phyloP scores from a whole-genome alignment of 2,113 vertebrate genomes.

The Urocitellus parryii region DNA sequence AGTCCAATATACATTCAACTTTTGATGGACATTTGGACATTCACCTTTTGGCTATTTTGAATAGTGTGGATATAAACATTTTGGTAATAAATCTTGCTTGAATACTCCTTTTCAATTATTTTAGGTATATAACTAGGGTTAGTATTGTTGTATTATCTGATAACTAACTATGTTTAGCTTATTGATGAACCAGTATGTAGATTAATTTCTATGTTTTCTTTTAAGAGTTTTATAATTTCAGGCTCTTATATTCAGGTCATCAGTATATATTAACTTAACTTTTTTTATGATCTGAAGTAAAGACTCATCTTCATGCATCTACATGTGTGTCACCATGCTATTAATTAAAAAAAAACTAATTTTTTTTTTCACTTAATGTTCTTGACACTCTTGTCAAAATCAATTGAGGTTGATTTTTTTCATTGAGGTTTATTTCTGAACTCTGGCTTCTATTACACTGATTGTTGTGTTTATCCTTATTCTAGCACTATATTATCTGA shows the following conservation, averaged over 20 bases:
- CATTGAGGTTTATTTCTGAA: constrained; percentile 30
- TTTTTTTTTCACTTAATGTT: not conserved
- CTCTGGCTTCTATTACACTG: not conserved
- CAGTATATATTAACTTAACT: not conserved
- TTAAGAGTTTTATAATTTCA: not conserved
- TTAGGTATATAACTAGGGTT: not conserved
- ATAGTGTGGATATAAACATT: no score
- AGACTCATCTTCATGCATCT: not conserved
- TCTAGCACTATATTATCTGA: not conserved
- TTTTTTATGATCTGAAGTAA: not conserved
- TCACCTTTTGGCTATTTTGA: no score
- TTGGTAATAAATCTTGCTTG: not conserved
- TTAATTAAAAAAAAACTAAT: not conserved
- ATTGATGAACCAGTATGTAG: not conserved
- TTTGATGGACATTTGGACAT: no score
- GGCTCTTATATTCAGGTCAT: not conserved
- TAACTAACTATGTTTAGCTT: not conserved
- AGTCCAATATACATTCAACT: no score
- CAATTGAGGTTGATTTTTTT: not conserved
- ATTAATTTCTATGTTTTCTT: not conserved
- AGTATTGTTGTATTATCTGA: not conserved
- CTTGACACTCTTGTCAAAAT: not conserved
- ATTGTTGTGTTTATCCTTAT: not conserved
- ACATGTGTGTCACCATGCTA: not conserved
- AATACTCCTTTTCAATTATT: not conserved